Percentiles rank a stretch among this genome's conserved stretches.
phyloP scores from a whole-genome alignment of 2,113 vertebrate species.

The Grallaria varia region DNA sequence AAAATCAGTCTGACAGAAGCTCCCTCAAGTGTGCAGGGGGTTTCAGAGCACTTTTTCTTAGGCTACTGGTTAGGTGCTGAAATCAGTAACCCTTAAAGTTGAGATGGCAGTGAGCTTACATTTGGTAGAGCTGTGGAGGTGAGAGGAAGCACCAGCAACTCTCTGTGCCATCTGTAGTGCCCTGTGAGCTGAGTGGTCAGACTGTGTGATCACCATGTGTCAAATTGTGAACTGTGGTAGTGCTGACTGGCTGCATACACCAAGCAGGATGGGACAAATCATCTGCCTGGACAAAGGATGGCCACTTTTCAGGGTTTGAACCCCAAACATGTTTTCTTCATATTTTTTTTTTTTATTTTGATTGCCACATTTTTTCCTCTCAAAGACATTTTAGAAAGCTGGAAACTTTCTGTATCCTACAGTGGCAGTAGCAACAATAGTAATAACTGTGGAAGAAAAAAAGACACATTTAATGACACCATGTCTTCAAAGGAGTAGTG shows the following conservation, averaged over 20 bases:
- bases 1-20: not conserved
- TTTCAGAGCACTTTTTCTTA: not conserved
- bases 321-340: not conserved
- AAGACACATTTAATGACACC: not conserved
- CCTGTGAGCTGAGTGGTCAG: constrained; percentile 17
- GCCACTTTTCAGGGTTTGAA: not conserved
- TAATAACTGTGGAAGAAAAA: not conserved
- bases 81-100: not conserved
- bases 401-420: not conserved
- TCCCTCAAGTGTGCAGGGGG: not conserved
- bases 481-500: not conserved
- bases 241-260: not conserved
- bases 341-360: not conserved
- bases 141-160: not conserved
- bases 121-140: not conserved
- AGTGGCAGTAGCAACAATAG: not conserved
- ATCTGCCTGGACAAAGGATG: not conserved
- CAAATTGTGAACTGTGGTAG: not conserved
- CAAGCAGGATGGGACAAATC: constrained; percentile 39
- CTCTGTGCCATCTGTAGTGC: not conserved
- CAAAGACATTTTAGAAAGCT: not conserved
- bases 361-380: not conserved
- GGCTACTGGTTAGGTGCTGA: not conserved
- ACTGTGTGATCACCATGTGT: not conserved
- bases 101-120: not conserved